Evolutionary conservation across 2,888 invertebrate species (phyloP), one percentile per base, ranked within the genome.

Genomic region (Eupeodes luniger): DNA sequence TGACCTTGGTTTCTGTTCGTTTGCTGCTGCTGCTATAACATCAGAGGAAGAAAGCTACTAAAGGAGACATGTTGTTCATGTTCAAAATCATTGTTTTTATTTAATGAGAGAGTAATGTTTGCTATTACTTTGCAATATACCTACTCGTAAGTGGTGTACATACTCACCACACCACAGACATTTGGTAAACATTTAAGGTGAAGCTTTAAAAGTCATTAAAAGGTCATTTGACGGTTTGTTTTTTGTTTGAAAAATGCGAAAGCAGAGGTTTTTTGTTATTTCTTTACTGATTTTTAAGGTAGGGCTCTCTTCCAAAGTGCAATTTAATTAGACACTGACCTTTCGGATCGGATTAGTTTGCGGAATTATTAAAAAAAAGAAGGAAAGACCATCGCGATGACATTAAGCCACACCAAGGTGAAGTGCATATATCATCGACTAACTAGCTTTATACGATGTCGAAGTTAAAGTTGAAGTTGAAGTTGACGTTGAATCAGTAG

Each of bases 301-400:
- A 14, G 67, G 81, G 49, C 67, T 67, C 16, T 10, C 36, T 53
- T 76, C 10, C 12, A 77, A 81, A 81, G 66, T 78, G 61, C 82
- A 81, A 82, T 78, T 78, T 69, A 81, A 81, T 77, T 81, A 81
- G 72, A 11, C 16, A 66, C 36, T 78, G 81, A 74, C 76, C 77
- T 85, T 81, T 76, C 12, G 59, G n/a, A 2, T 61, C n/a, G 34
- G 62, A 44, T 70, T 80, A 61, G 51, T 51, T 16, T n/a, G 27
- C 27, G 16, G 27, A 53, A 36, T 19, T 34, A 51, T 6, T 64
- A 9, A 19, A 59, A 40, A 27, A 27, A 27, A 27, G 62, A 61
- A 62, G 6, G 55, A 61, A 62, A 53, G n/a, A 27, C 40, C 19
- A 44, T 27, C 19, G 27, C 67, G 47, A 57, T 75, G 81, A 69